Conservation (phyloP, 2,888 invertebrate species). For the Melanargia galathea region DNA sequence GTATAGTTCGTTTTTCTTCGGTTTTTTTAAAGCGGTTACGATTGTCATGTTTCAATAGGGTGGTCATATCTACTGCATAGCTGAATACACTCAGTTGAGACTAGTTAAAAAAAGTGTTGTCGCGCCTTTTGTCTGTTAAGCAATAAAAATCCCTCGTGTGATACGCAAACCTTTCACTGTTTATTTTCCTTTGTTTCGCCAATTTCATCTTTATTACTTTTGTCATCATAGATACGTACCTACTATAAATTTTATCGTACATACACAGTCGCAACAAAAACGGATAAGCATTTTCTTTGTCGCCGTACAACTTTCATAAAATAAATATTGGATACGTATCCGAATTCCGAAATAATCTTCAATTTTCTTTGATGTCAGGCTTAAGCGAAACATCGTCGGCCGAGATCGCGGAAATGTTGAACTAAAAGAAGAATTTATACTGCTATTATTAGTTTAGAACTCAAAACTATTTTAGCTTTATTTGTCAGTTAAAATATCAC, state of each 20-base stretch:
- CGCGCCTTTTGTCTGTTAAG: background rate
- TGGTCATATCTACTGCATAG: no score
- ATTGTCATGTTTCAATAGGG: no score
- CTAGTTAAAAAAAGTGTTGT: background rate
- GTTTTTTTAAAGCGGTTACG: no score
- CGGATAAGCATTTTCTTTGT: conserved; percentile 12
- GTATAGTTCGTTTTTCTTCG: no score
- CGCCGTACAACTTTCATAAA: conserved; percentile 14
- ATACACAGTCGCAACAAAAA: background rate
- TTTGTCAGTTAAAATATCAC: background rate
- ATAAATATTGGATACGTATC: conserved; percentile 20
- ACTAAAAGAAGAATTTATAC: conserved; percentile 9
- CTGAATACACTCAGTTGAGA: no score
- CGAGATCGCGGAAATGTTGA: conserved; percentile 14
- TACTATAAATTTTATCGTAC: conserved; percentile 7
- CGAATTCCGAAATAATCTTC: conserved; percentile 14
- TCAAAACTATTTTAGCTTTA: background rate
- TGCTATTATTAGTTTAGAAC: background rate
- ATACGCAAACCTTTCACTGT: conserved; percentile 16
- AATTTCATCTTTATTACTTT: conserved; percentile 20
- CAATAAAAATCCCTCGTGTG: background rate
- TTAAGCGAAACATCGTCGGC: conserved; percentile 16
- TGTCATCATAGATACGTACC: conserved; percentile 22
- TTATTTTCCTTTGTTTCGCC: conserved; percentile 29
- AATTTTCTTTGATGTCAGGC: conserved; percentile 21